Base-by-base conservation (phyloP, 2,797 vertebrate genomes). In the Mormyrus hasselquistii region DNA sequence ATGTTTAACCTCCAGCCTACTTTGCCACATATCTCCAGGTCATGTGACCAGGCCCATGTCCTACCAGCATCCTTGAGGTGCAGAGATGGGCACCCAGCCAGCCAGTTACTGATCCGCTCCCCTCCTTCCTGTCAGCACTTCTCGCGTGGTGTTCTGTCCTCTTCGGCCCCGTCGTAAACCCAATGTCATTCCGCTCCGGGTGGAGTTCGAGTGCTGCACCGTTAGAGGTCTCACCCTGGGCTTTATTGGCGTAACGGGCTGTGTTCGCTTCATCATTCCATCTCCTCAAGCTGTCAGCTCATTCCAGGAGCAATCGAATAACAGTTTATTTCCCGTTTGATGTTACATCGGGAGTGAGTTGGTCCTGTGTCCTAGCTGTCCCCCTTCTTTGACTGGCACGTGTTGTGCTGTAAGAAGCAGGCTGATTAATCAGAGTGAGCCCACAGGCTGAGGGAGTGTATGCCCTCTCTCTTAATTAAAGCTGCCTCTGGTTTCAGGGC, bases 51-150 rank as follows among this genome's bases (percentile, higher is more conserved):
- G 79, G 47, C 25, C 41, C 3, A 3, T 55, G 92, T 94, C 94
- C 95, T 95, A 93, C 90, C 92, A 84, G 91, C 94, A 94, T 94
- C 95, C 95, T 95, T 95, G 94, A 94, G 93, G 87, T 14, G 12
- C 12, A 14, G 90, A 90, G 92, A 93, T 92, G 93, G 94, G 94
- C 94, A 91, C 86, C 88, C 91, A 92, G 94, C 93, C 95, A 92
- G 94, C 93, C 94, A 90, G 89, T 93, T 93, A 94, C 92, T 93
- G 92, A 95, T 94, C 91, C 88, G 91, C 91, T 62, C 38, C 91
- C 62, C 52, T 85, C 44, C 79, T 90, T 25, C 49, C 19, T 57
- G 84, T 96, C 95, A 95, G 95, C 95, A 94, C 92, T 95, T 95
- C 29, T 86, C 14, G 50, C 9, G 0, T 19, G 2, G 25, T 9